phyloP scores from a whole-genome alignment of 2,797 vertebrate genomes.

The Peromyscus aztecus region DNA sequence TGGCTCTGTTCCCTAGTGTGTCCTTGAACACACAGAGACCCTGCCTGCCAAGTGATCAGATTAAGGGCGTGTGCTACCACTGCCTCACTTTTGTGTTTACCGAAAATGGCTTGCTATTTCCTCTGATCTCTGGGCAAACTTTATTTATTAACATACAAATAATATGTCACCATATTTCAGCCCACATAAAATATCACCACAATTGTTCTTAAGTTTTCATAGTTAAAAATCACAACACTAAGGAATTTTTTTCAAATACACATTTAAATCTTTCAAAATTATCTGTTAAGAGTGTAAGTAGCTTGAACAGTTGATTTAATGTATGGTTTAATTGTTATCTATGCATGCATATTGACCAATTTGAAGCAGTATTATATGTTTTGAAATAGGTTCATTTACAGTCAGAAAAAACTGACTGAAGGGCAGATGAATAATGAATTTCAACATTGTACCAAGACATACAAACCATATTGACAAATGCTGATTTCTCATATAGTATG shows the following conservation, averaged over 20 bases:
- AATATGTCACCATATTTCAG: too few relatives aligned
- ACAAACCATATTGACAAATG: constrained; percentile 50
- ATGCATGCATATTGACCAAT: neutral
- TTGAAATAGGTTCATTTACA: constrained; percentile 27
- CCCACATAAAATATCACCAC: too few relatives aligned
- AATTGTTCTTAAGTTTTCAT: neutral
- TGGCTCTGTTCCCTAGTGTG: too few relatives aligned
- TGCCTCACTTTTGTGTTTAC: too few relatives aligned
- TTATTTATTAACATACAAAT: too few relatives aligned
- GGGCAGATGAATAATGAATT: constrained; percentile 52
- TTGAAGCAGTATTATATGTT: neutral
- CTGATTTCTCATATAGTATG: constrained; percentile 36
- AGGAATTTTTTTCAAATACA: constrained; percentile 9
- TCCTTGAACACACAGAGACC: too few relatives aligned
- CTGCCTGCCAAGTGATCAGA: too few relatives aligned
- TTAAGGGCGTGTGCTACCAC: too few relatives aligned
- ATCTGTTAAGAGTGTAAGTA: neutral
- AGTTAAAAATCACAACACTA: neutral
- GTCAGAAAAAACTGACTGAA: neutral
- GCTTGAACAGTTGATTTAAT: neutral
- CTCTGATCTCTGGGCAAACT: too few relatives aligned
- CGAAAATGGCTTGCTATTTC: too few relatives aligned
- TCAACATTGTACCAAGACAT: constrained; percentile 41
- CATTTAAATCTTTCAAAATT: constrained; percentile 25
- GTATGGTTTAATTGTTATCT: constrained; percentile 39